Conservation (phyloP, 35 echinoderm and acorn worm species). For the Anneissia japonica region DNA sequence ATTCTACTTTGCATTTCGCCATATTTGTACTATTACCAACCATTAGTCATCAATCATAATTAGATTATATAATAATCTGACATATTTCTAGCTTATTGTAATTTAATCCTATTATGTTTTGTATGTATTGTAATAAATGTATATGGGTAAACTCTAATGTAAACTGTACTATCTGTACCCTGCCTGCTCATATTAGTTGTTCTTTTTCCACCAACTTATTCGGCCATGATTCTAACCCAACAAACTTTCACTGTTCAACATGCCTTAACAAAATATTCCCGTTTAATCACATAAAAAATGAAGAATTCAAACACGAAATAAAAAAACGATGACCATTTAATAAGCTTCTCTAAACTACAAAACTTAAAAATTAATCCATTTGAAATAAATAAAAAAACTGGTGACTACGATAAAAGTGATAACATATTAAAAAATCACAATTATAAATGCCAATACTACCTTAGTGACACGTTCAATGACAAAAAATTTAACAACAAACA, state of each 20-base stretch:
- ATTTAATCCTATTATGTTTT: neutral
- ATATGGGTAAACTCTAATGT: neutral
- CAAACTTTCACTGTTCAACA: neutral
- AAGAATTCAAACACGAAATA: neutral
- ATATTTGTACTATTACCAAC: too few species aligned
- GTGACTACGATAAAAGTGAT: too few species aligned
- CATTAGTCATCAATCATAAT: too few species aligned
- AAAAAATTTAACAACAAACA: too few species aligned
- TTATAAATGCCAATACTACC: too few species aligned
- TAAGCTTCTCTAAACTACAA: neutral
- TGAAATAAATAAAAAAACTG: neutral
- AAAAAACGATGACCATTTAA: neutral
- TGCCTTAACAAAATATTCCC: neutral
- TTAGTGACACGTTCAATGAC: too few species aligned
- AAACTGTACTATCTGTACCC: neutral
- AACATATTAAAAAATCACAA: too few species aligned
- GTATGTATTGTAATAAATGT: neutral
- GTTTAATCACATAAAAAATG: neutral
- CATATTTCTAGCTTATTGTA: too few species aligned
- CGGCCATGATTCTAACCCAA: neutral
- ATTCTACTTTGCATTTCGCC: too few species aligned
- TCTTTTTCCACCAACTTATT: neutral
- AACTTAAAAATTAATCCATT: neutral
- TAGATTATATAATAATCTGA: too few species aligned
- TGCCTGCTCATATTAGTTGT: neutral